Evolutionary conservation across 2,888 invertebrate species (phyloP).

Genomic region (Agrenia bidenticulata): DNA sequence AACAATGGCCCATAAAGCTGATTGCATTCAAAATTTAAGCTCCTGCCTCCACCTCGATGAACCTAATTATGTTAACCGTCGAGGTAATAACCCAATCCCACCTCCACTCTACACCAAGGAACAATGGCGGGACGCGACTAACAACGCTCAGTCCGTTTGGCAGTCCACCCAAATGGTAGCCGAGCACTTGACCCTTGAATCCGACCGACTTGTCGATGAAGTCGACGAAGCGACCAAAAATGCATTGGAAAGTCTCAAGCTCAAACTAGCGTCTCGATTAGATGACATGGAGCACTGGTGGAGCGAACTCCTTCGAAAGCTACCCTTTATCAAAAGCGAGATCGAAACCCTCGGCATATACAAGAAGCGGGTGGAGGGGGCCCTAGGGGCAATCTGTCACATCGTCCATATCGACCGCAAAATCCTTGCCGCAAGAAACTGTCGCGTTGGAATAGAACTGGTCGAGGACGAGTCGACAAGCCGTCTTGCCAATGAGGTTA

Average conservation of each 20-base stretch:
- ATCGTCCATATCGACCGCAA: background rate
- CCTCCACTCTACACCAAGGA: background rate
- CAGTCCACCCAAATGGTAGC: constrained; percentile 4
- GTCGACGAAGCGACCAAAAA: background rate
- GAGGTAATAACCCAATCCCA: too few species aligned
- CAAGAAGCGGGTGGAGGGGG: background rate
- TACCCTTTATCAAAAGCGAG: background rate
- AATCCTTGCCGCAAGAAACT: background rate
- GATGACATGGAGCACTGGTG: background rate
- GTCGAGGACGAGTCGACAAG: constrained; percentile 3
- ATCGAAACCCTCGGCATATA: background rate
- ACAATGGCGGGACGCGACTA: background rate
- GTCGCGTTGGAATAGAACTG: background rate
- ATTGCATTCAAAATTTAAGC: too few species aligned
- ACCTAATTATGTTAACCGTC: too few species aligned
- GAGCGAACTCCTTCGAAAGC: background rate
- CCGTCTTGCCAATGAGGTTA: background rate
- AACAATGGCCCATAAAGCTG: too few species aligned
- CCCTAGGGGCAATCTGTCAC: background rate
- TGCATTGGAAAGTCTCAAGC: background rate
- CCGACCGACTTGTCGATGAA: background rate
- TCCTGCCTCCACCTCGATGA: too few species aligned
- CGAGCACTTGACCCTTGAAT: background rate
- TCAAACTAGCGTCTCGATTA: background rate
- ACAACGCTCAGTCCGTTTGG: background rate